A percentile compares a stretch with the other conserved stretches of the same genome.
Conservation (phyloP, 2,797 vertebrate genomes). For the Schizothorax lantsangensis region DNA sequence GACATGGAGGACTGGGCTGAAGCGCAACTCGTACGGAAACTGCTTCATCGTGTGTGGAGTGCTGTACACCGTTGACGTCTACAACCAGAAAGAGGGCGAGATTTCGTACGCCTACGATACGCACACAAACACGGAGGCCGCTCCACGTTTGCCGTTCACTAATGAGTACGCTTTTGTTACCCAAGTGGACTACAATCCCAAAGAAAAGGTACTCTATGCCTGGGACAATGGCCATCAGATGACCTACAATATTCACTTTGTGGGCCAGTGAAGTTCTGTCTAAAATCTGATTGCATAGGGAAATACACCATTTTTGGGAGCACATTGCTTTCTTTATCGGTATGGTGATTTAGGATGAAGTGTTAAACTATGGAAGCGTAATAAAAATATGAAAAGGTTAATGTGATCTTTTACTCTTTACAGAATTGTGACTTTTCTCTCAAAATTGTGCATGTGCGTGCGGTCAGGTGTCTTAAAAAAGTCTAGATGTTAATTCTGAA, state of each 20-base stretch:
- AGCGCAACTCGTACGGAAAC: constrained; percentile 91
- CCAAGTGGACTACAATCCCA: constrained; percentile 97
- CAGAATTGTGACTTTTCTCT: not conserved
- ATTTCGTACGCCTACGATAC: constrained; percentile 95
- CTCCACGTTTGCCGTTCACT: constrained; percentile 88
- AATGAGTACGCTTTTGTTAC: constrained; percentile 92
- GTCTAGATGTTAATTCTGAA: not conserved
- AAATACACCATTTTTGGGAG: constrained; percentile 4
- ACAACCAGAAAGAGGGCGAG: constrained; percentile 90
- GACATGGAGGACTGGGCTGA: constrained; percentile 92
- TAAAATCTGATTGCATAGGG: not conserved
- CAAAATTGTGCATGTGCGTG: not conserved
- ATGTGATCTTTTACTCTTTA: not conserved
- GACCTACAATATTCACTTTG: constrained; percentile 88
- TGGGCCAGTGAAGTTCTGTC: constrained; percentile 81
- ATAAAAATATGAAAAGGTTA: not conserved
- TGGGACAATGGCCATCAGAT: constrained; percentile 99
- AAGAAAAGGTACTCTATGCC: constrained; percentile 92
- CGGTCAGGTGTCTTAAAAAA: not conserved
- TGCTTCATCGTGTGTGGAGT: constrained; percentile 97
- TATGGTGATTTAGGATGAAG: not conserved
- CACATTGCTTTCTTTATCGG: constrained; percentile 4
- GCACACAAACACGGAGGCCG: constrained; percentile 90
- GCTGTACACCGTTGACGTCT: constrained; percentile 91
- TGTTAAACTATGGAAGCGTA: not conserved